Percentiles rank a stretch among this genome's conserved stretches.
These are phyloP conservation scores for Phyllostomus discolor DNA, from an alignment of 2,113 vertebrate genomes.

Conservation along the genomic window DNA sequence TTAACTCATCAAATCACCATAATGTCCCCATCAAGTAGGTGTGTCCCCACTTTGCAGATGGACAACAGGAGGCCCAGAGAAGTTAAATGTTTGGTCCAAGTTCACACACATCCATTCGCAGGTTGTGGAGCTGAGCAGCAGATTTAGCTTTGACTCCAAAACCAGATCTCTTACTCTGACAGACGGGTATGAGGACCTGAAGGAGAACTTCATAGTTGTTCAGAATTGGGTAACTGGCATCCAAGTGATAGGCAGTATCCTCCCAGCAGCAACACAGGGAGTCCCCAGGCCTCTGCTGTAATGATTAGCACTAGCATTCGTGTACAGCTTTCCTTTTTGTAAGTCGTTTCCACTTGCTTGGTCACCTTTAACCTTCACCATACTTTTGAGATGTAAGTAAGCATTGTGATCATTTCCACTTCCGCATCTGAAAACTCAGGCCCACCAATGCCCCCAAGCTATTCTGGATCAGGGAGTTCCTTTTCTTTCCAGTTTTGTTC, in stretches of 20 bases:
- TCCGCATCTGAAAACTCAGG: not conserved
- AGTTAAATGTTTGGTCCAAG: not conserved
- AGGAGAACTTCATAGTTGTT: not conserved
- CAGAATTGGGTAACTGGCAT: not conserved
- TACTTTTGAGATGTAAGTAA: not conserved
- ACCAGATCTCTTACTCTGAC: not conserved
- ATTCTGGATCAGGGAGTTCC: not conserved
- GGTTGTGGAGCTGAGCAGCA: not conserved
- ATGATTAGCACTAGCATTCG: not conserved
- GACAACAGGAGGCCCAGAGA: not conserved
- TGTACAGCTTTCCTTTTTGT: not conserved
- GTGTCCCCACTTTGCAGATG: not conserved
- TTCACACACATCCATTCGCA: not conserved
- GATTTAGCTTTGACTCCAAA: not conserved
- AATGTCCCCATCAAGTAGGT: not conserved
- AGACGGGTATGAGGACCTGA: not conserved
- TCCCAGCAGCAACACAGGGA: not conserved
- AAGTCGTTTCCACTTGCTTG: not conserved
- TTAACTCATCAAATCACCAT: not conserved
- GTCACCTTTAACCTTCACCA: not conserved
- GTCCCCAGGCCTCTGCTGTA: not conserved
- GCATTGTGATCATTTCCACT: not conserved
- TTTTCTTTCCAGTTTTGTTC: not conserved
- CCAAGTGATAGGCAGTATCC: not conserved
- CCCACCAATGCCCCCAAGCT: accelerated